Evolutionary conservation across 92 coral and sea anemone species (phyloP), one percentile per base, ranked within the genome.

Genomic region (Phenganax stokvisi): DNA sequence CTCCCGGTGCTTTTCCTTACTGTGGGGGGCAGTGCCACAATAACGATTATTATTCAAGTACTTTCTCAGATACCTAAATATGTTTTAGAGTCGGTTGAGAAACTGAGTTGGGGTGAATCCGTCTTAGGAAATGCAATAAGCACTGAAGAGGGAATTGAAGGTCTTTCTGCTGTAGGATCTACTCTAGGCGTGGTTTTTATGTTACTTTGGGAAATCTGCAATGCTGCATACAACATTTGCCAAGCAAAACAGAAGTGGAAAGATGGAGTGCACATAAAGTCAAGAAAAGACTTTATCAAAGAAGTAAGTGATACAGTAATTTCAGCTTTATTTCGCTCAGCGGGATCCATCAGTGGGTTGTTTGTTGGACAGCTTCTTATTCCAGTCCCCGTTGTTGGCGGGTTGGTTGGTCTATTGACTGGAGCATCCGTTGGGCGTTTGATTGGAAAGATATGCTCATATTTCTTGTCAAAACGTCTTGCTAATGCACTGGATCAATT

Each of bases 331-430:
- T 73, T 25, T 61, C 85, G 85, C 16, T 71, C 79, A 17, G 85
- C 80, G 20, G 71, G 62, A 6, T 71, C 72, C 37, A 70, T 74
- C 27, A 80, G 72, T 12, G 85, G 85, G 54, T 68, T 73, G 56
- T 57, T 15, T 51, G 25, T 83, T 17, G 85, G 85, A 7, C 85
- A 73, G 52, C 27, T 61, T 3, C 6, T 83, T 6, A 10, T 72
- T 0, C 85, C 85, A 16, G 29, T 83, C 16, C 85, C 85, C 15
- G 27, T 83, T 71, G 71, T 83, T 4, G 85, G 85, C 11, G 63
- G 81, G 10, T 47, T 73, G 15, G 1, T 83, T 44, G 85, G 85
- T 12, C 68, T 59, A 51, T 9, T 28, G 3, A 11, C 20, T 9
- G 85, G 85, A 3, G 77, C 81, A 12, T 53, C 73, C 28, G 29